Evolutionary conservation across 2,113 vertebrate genomes (phyloP).

Genomic region (Verasper variegatus): DNA sequence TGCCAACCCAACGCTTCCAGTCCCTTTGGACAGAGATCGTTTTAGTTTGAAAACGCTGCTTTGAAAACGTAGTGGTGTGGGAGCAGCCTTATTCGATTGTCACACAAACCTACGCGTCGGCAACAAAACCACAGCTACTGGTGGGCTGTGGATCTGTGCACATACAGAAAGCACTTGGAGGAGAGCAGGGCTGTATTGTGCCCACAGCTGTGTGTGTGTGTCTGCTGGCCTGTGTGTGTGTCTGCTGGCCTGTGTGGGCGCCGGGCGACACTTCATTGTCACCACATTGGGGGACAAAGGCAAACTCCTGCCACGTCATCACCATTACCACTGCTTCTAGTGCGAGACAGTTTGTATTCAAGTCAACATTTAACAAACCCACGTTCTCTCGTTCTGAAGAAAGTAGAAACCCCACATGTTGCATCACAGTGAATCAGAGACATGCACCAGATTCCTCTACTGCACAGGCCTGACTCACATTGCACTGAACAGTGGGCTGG

Average conservation of each 20-base stretch:
- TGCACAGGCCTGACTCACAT: background rate
- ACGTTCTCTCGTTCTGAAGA: background rate
- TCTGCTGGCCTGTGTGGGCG: background rate
- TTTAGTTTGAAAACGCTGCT: no score
- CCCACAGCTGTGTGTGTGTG: background rate
- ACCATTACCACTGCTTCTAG: background rate
- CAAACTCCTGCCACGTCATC: background rate
- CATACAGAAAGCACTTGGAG: background rate
- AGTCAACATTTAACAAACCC: background rate
- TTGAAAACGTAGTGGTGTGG: no score
- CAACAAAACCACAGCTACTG: slow-evolving; percentile 13
- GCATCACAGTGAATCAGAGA: no score
- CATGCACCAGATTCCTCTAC: background rate
- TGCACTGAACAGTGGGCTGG: background rate
- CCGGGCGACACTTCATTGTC: slow-evolving; percentile 19
- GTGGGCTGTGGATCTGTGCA: background rate
- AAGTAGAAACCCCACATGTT: background rate
- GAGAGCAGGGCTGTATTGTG: no score
- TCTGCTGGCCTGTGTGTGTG: slow-evolving; percentile 27
- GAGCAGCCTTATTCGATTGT: background rate
- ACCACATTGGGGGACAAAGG: slow-evolving; percentile 13
- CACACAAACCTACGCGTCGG: background rate
- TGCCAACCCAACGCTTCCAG: no score
- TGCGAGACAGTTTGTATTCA: background rate
- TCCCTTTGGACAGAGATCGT: no score